These are phyloP conservation scores for Sesia apiformis DNA, from an alignment of 2,888 invertebrate genomes.

Conservation along the genomic window DNA sequence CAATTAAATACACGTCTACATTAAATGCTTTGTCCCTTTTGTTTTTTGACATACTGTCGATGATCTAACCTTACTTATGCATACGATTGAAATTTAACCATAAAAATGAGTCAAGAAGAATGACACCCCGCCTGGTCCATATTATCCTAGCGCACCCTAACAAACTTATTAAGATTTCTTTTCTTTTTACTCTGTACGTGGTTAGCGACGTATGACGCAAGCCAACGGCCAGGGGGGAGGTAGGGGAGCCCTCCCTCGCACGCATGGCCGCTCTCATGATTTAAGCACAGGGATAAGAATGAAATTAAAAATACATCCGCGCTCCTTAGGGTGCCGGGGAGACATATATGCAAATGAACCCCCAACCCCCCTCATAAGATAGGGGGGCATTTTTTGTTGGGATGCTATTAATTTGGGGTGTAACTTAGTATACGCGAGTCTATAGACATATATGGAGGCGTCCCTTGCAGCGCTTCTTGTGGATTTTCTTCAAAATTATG, in stretches of 20 bases:
- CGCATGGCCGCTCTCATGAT: conserved; percentile 75
- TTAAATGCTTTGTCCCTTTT: too few species aligned
- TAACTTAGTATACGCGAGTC: conserved; percentile 51
- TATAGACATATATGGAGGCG: conserved; percentile 38
- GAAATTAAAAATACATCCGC: conserved; percentile 75
- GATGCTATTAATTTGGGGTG: conserved; percentile 75
- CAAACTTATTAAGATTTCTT: conserved; percentile 75
- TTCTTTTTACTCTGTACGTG: conserved; percentile 73
- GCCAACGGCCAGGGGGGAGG: conserved; percentile 48
- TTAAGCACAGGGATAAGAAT: conserved; percentile 75
- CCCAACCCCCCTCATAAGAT: conserved; percentile 55
- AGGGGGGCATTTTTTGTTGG: conserved; percentile 71
- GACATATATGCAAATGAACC: conserved; percentile 74
- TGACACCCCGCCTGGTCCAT: conserved; percentile 26
- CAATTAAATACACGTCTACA: too few species aligned
- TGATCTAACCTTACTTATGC: too few species aligned
- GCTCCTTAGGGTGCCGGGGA: conserved; percentile 68
- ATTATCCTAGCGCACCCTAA: conserved; percentile 51
- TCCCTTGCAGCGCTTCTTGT: conserved; percentile 40
- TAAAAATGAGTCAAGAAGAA: too few species aligned
- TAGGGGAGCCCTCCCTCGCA: conserved; percentile 48
- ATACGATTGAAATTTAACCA: too few species aligned
- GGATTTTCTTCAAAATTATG: conserved; percentile 63
- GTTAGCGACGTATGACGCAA: conserved; percentile 75
- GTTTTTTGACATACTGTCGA: too few species aligned